These are phyloP conservation scores for Smittia aterrima DNA, from an alignment of 2,888 invertebrate genomes.

Conservation along the genomic window DNA sequence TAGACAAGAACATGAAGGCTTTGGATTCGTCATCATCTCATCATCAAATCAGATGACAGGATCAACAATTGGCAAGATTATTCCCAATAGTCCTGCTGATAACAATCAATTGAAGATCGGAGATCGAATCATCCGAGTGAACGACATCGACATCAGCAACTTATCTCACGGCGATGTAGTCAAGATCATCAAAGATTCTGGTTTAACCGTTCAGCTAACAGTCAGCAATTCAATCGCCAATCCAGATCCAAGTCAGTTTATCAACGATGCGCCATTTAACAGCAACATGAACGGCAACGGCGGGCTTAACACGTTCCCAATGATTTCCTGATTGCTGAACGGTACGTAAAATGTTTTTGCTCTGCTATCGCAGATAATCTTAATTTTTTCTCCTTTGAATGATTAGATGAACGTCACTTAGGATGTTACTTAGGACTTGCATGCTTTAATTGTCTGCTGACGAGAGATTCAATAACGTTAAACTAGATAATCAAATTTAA, in stretches of 20 bases:
- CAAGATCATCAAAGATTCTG: conserved; percentile 95
- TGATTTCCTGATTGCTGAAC: conserved; percentile 35
- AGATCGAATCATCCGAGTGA: conserved; percentile 94
- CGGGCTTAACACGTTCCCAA: conserved; percentile 19
- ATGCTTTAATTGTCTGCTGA: conserved; percentile 40
- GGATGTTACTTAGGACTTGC: conserved; percentile 39
- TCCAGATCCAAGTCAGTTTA: conserved; percentile 18
- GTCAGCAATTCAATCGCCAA: conserved; percentile 55
- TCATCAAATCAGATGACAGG: conserved; percentile 77
- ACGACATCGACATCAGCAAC: conserved; percentile 85
- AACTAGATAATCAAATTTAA: conserved; percentile 18
- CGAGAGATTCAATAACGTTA: conserved; percentile 32
- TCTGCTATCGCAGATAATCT: background rate
- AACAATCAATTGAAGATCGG: conserved; percentile 86
- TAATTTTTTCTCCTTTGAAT: conserved; percentile 2
- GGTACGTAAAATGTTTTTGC: conserved; percentile 13
- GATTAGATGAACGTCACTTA: conserved; percentile 35
- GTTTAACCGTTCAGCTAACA: conserved; percentile 82
- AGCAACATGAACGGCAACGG: conserved; percentile 18
- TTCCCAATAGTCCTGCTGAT: conserved; percentile 94
- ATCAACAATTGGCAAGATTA: conserved; percentile 88
- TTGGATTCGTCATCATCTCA: conserved; percentile 98
- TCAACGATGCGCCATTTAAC: conserved; percentile 16
- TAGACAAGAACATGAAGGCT: conserved; percentile 90
- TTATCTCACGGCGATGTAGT: conserved; percentile 96